Percentiles rank a stretch among this genome's conserved stretches.
These are phyloP conservation scores for Mus spretus DNA, from an alignment of 2,797 vertebrate species.

Conservation along the genomic window DNA sequence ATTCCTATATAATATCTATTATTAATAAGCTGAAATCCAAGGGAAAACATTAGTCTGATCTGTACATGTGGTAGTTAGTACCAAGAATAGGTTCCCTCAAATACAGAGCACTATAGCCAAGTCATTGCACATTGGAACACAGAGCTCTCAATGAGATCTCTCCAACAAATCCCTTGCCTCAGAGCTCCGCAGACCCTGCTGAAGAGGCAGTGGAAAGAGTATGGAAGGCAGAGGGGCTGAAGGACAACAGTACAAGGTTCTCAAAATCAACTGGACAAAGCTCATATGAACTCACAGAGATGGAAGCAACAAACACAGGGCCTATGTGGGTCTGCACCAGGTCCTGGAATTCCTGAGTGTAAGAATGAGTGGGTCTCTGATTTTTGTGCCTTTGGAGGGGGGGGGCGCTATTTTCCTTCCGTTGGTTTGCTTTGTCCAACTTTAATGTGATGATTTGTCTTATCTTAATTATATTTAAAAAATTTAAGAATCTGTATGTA, in stretches of 20 bases:
- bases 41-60: background rate
- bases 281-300: no score
- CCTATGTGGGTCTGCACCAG: no score
- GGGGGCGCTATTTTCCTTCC: background rate
- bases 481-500: background rate
- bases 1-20: background rate
- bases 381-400: background rate
- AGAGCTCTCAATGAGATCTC: background rate
- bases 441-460: background rate
- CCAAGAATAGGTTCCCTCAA: background rate
- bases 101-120: background rate
- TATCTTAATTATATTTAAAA: background rate
- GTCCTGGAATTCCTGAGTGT: background rate
- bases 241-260: background rate
- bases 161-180: background rate
- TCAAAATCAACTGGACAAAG: background rate
- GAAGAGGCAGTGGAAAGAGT: no score
- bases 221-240: no score
- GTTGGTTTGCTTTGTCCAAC: background rate
- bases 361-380: background rate
- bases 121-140: background rate
- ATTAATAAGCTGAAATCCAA: background rate
- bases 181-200: background rate
- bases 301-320: background rate
- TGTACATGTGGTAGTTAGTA: background rate